Evolutionary conservation across 2,888 invertebrate genomes (phyloP).

Genomic region (Spilarctia lutea): DNA sequence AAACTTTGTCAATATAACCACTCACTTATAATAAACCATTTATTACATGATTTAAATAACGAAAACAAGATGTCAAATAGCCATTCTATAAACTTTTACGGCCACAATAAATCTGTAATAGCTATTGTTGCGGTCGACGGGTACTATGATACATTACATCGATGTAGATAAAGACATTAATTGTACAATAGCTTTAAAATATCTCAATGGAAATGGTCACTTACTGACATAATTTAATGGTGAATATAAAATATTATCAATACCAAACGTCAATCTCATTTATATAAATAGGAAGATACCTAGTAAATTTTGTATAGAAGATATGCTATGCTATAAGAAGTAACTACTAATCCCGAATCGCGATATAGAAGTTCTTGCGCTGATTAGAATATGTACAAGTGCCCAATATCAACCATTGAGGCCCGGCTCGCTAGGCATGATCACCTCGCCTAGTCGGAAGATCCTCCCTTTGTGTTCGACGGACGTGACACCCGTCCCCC

Average conservation of each 20-base stretch:
- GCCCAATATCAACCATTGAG: too few species aligned
- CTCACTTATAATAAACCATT: not conserved
- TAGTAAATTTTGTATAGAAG: not conserved
- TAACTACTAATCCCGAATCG: too few species aligned
- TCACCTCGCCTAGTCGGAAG: too few species aligned
- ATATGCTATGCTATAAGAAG: too few species aligned
- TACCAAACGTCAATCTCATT: constrained; percentile 16
- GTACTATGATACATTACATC: constrained; percentile 34
- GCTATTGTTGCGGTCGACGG: constrained; percentile 38
- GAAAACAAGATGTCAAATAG: constrained; percentile 10
- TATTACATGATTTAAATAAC: not conserved
- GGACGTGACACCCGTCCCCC: too few species aligned
- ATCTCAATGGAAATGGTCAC: constrained; percentile 30
- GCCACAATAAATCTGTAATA: constrained; percentile 42
- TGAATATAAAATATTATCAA: constrained; percentile 26
- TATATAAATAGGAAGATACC: not conserved
- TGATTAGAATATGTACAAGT: too few species aligned
- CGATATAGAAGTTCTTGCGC: too few species aligned
- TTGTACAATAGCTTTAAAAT: constrained; percentile 31
- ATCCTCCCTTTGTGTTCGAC: too few species aligned
- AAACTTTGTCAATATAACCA: not conserved
- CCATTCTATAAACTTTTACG: constrained; percentile 42
- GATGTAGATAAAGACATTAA: constrained; percentile 41
- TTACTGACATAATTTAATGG: constrained; percentile 33
- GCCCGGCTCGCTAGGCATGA: too few species aligned